Evolutionary conservation across 2,797 vertebrate genomes (phyloP).

Genomic region (Alauda arvensis): DNA sequence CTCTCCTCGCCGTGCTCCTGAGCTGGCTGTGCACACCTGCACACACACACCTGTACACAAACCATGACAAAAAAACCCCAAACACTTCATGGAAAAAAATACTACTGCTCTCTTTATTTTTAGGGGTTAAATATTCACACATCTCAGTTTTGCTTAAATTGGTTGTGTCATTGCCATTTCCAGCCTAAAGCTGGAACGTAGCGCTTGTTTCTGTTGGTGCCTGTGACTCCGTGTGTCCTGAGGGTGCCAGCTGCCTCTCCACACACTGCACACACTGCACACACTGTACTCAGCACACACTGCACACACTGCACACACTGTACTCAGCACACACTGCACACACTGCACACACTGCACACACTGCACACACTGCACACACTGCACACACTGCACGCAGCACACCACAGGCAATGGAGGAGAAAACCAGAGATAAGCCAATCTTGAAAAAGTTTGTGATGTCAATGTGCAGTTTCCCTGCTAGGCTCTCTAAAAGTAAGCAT

Average conservation of each 20-base stretch:
- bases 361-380: too few species aligned
- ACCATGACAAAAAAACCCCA: too few species aligned
- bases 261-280: too few species aligned
- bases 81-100: background rate
- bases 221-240: background rate
- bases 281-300: too few species aligned
- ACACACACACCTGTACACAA: background rate
- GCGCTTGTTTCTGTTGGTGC: background rate
- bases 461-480: background rate
- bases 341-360: too few species aligned
- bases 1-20: background rate
- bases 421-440: background rate
- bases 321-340: too few species aligned
- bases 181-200: background rate
- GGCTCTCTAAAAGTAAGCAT: background rate
- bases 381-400: too few species aligned
- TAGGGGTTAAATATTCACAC: background rate
- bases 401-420: background rate
- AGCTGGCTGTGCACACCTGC: fast-evolving
- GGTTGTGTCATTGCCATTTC: background rate
- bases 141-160: background rate
- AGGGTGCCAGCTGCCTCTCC: background rate
- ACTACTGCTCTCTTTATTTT: background rate
- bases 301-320: too few species aligned
- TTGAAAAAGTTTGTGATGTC: background rate